These are phyloP conservation scores for Drosophila gunungcola DNA, from an alignment of 1,140 invertebrate genomes.

Conservation along the genomic window DNA sequence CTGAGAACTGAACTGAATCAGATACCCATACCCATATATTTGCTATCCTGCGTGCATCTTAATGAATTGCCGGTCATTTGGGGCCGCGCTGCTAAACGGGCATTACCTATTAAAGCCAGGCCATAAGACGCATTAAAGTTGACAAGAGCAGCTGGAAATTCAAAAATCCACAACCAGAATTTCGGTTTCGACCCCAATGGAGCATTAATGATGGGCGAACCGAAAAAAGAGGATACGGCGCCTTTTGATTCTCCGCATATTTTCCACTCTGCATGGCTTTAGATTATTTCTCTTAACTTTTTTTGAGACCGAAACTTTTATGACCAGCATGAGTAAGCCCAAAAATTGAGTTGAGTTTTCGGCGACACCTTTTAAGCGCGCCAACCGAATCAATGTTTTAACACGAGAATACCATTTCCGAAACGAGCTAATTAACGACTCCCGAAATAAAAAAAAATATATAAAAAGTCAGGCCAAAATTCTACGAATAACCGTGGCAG, in stretches of 20 bases:
- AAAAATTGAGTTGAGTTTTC: conserved; percentile 27
- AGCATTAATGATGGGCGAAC: conserved; percentile 47
- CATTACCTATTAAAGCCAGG: conserved; percentile 64
- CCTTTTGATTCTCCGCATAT: conserved; percentile 60
- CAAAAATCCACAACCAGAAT: conserved; percentile 26
- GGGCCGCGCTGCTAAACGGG: conserved; percentile 51
- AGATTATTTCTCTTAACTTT: conserved; percentile 2
- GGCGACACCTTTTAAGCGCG: conserved; percentile 82
- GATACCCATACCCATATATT: conserved; percentile 19
- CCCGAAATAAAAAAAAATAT: conserved; percentile 53
- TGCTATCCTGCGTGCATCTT: conserved; percentile 57
- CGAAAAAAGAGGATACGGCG: conserved; percentile 65
- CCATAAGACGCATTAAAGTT: conserved; percentile 67
- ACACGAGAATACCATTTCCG: conserved; percentile 81
- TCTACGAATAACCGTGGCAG: conserved; percentile 73
- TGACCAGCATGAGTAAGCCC: conserved; percentile 43
- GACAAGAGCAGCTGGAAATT: conserved; percentile 75
- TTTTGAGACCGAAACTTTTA: conserved; percentile 60
- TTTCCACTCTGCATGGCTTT: conserved; percentile 7
- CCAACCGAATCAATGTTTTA: conserved; percentile 83
- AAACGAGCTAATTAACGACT: conserved; percentile 76
- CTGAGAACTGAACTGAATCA: conserved; percentile 52
- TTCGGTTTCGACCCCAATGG: conserved; percentile 24
- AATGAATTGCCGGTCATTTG: conserved; percentile 75
- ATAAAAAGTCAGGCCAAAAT: conserved; percentile 51